Evolutionary conservation across 2,888 invertebrate species (phyloP), one percentile per base, ranked within the genome.

Genomic region (Gymnoscelis rufifasciata): DNA sequence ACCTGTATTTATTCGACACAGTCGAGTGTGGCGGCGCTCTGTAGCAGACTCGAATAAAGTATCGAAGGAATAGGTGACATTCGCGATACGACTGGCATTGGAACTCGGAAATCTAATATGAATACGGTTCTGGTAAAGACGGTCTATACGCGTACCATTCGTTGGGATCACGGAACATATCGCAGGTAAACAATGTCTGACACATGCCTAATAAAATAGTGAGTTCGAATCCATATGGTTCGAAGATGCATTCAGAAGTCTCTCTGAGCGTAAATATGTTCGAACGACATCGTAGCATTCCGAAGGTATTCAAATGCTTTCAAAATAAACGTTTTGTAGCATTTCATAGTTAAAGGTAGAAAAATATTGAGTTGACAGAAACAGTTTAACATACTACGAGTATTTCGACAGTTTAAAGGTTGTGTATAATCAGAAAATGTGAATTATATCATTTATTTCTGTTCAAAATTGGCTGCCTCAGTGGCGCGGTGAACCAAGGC

Each of bases 31-130:
- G 79, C 74, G 74, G 66, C 15, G 67, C 68, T 76, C 62, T 71
- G 80, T 71, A 67, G 71, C 73, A 73, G 72, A 73, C 74, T 77
- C 76, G 75, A 75, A 83, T 84, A 86, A 82, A 82, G 78, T 83
- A 80, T 84, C 71, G 77, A 78, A 75, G 69, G 76, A 83, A 82
- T 81, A 68, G 79, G 74, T 70, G 78, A 78, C 79, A 79, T 76
- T 78, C 78, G 78, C 73, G 72, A 75, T 80, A 75, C 77, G 71
- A 76, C 73, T 72, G 78, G 68, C 78, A 76, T 78, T 78, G 79
- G 68, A 72, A 73, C 74, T 78, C 74, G 79, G 74, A 78, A 83
- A 84, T 83, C 83, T 83, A 86, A 86, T 84, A 86, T 86, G 84
- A 83, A 86, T 86, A 82, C 83, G 74, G 66, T 81, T 83, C 81